Conservation (phyloP, 2,888 invertebrate genomes). For the Leucophora obtusa region DNA sequence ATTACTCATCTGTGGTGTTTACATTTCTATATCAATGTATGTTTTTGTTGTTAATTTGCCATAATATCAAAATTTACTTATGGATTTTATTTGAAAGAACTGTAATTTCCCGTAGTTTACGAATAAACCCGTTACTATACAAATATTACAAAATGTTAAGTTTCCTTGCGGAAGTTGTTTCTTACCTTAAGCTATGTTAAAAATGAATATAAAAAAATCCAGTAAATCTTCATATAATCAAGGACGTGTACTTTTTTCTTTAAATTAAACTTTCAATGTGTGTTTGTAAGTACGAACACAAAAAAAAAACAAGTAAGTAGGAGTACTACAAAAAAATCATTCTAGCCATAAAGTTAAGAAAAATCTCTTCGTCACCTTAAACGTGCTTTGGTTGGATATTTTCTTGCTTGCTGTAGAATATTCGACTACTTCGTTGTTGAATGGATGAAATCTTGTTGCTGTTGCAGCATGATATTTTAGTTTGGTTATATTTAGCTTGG, state of each 20-base stretch:
- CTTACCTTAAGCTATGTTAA: background rate
- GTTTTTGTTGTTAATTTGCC: too few relatives aligned
- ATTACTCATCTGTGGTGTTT: too few relatives aligned
- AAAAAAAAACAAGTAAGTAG: background rate
- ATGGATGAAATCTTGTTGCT: slow-evolving; percentile 25
- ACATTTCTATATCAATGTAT: too few relatives aligned
- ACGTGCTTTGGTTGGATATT: slow-evolving; percentile 3
- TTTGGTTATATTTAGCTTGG: slow-evolving; percentile 44
- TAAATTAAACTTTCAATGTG: background rate
- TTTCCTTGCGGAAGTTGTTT: background rate
- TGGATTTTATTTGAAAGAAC: too few relatives aligned
- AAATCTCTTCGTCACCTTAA: slow-evolving; percentile 8
- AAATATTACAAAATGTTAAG: too few relatives aligned
- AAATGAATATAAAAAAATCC: background rate
- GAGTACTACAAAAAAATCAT: slow-evolving; percentile 23
- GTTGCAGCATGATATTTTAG: slow-evolving; percentile 44
- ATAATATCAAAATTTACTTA: too few relatives aligned
- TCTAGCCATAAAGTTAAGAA: slow-evolving; percentile 27
- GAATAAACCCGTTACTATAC: too few relatives aligned
- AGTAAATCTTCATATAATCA: background rate
- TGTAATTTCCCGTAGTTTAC: too few relatives aligned
- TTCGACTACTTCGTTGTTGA: background rate
- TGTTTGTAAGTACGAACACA: background rate
- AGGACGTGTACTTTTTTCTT: background rate
- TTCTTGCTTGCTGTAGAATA: background rate